Base-by-base conservation (phyloP, 2,888 invertebrate species). In the Acrobasis consociella region DNA sequence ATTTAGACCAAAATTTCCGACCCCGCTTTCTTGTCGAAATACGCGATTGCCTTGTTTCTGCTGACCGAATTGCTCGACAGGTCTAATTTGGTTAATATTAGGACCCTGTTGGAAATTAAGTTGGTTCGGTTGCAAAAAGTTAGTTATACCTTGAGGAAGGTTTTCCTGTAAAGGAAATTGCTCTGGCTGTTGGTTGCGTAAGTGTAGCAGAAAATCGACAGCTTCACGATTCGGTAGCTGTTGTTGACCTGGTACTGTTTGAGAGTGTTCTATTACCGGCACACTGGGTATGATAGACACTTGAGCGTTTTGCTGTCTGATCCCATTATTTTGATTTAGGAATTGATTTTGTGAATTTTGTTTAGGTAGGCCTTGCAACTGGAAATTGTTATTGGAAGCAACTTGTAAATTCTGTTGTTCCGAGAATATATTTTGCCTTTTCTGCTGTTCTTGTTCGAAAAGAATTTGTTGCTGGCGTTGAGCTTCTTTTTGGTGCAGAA, bases 1-100 rank as follows among this genome's bases (percentile, higher is more conserved):
- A 72, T 95, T 94, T 60, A 94, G 75, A 7, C 95, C 95, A 65
- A 95, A 94, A 76, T 96, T 96, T 3, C 95, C 95, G 1, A 94
- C 93, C 9, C 88, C 89, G 65, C 81, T 88, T 63, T 94, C 94
- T 72, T 94, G 94, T 9, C 94, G 89, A 74, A 94, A 92, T 53
- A 93, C 86, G 56, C 94, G 84, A 63, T 87, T 87, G 39, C 82
- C 85, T 71, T 90, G 89, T 68, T 87, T 89, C 39, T 78, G 31
- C 7, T 31, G 81, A 56, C 77, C 80, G 58, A 77, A 83, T 58
- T 79, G 81, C n/a, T 90, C 86, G 56, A 71, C 58, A 17, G 77
- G 71, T 71, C 82, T 81, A 61, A 85, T 69, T 72, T 85, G 88
- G 72, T 89, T 89, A 52, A 85, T 81, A 65, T 82, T 85, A 37